phyloP scores from a whole-genome alignment of 2,797 vertebrate genomes.

The Sternotherus odoratus region DNA sequence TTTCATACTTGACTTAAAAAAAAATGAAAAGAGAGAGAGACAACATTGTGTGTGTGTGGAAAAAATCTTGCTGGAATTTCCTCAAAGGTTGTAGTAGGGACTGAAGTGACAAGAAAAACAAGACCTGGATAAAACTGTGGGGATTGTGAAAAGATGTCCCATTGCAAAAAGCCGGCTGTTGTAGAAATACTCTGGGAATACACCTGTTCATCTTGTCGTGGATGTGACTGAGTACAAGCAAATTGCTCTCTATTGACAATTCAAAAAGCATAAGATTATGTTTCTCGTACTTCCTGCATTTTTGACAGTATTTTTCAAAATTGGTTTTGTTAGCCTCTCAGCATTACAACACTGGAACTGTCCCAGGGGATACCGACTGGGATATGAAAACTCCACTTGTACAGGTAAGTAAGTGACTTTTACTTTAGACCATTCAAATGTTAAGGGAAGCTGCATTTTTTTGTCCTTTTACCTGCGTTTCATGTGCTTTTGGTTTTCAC shows the following conservation, averaged over 20 bases:
- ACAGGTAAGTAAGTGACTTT: slow-evolving; percentile 82
- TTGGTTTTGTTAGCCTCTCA: slow-evolving; percentile 76
- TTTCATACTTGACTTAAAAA: slow-evolving; percentile 94
- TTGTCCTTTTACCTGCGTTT: neutral
- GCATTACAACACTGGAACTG: slow-evolving; percentile 75
- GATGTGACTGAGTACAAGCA: slow-evolving; percentile 77
- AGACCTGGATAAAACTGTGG: slow-evolving; percentile 43
- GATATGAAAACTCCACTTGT: slow-evolving; percentile 77
- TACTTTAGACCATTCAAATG: neutral
- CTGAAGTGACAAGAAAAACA: slow-evolving; percentile 61
- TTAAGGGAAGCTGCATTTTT: neutral
- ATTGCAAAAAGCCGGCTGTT: slow-evolving; percentile 47
- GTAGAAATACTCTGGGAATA: slow-evolving; percentile 70
- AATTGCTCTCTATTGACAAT: slow-evolving; percentile 60
- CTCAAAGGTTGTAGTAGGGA: slow-evolving; percentile 42
- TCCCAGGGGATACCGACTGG: slow-evolving; percentile 76
- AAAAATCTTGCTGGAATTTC: slow-evolving; percentile 69
- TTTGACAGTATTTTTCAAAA: slow-evolving; percentile 75
- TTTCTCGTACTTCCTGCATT: slow-evolving; percentile 78
- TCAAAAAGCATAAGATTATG: slow-evolving; percentile 82
- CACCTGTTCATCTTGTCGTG: slow-evolving; percentile 51
- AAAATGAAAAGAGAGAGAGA: neutral
- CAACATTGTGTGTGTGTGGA: neutral
- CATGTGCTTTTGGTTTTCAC: neutral
- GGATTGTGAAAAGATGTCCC: slow-evolving; percentile 68